These are phyloP conservation scores for Bembecia ichneumoniformis DNA, from an alignment of 2,888 invertebrate species.

Conservation along the genomic window DNA sequence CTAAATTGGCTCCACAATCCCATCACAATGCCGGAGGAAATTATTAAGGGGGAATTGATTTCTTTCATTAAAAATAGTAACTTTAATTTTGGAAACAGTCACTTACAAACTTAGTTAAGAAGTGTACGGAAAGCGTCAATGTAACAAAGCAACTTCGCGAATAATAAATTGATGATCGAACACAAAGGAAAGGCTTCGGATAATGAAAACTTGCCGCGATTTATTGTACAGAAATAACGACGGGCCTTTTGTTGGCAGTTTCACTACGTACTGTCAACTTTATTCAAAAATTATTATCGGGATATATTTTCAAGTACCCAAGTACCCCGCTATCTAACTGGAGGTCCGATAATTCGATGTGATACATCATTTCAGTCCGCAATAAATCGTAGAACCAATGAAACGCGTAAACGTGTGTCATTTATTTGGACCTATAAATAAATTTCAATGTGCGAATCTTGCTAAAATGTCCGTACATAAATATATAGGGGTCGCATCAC, in stretches of 20 bases:
- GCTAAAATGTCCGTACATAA: slow-evolving; percentile 54
- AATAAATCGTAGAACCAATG: slow-evolving; percentile 41
- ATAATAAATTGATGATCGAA: slow-evolving; percentile 53
- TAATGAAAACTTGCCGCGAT: slow-evolving; percentile 27
- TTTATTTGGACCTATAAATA: slow-evolving; percentile 55
- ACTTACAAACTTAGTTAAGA: slow-evolving; percentile 30
- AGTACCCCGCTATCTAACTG: slow-evolving; percentile 4
- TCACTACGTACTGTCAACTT: background rate
- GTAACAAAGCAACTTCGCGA: slow-evolving; percentile 36
- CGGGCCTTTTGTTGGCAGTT: background rate
- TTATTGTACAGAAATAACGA: slow-evolving; percentile 9
- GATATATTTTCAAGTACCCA: background rate
- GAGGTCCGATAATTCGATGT: slow-evolving; percentile 22
- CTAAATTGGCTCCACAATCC: background rate
- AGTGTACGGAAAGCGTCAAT: slow-evolving; percentile 28
- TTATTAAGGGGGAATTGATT: slow-evolving; percentile 8
- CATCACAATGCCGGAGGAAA: no score
- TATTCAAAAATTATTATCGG: background rate
- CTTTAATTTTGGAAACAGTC: slow-evolving; percentile 21
- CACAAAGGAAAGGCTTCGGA: slow-evolving; percentile 34
- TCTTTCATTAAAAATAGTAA: slow-evolving; percentile 7
- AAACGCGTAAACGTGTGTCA: slow-evolving; percentile 43
- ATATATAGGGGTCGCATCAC: slow-evolving; percentile 49
- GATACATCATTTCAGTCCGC: slow-evolving; percentile 24
- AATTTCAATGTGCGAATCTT: slow-evolving; percentile 49